Evolutionary conservation across 1,140 invertebrate genomes (phyloP).

Genomic region (Mycetomoellerius zeteki): DNA sequence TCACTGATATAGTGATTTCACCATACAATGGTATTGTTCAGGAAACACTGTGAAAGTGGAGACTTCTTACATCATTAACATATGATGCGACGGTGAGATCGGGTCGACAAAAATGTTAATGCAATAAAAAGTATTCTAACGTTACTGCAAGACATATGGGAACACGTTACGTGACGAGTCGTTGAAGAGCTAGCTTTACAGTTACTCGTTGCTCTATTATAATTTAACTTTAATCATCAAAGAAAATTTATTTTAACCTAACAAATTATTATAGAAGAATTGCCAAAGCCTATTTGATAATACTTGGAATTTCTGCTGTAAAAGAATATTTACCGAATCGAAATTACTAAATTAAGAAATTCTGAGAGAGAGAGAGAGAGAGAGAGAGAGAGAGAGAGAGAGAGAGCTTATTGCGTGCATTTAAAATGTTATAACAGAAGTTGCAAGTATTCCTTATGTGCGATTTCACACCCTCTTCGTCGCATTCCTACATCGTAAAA

Average conservation of each 20-base stretch:
- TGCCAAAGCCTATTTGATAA: neutral
- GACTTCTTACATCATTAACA: slow-evolving; percentile 8
- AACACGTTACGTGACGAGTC: neutral
- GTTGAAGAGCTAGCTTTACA: neutral
- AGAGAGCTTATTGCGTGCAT: too few relatives aligned
- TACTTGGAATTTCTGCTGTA: neutral
- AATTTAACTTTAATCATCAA: neutral
- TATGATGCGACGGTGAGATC: neutral
- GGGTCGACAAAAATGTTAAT: slow-evolving; percentile 8
- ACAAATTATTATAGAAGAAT: neutral
- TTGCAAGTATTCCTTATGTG: slow-evolving; percentile 4
- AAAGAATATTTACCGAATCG: neutral
- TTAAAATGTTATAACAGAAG: slow-evolving; percentile 9
- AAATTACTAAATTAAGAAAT: neutral
- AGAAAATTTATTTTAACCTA: neutral
- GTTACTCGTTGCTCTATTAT: neutral
- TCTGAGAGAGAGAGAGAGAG: too few relatives aligned
- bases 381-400: too few relatives aligned
- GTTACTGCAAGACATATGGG: neutral
- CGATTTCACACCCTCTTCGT: neutral
- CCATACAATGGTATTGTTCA: neutral
- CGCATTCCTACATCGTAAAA: slow-evolving; percentile 24
- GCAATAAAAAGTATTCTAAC: neutral
- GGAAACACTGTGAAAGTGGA: slow-evolving; percentile 12
- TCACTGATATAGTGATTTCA: neutral